Percentiles rank a stretch among this genome's conserved stretches.
Conservation (phyloP, 2,888 invertebrate genomes). For the Stratiomys singularior region DNA sequence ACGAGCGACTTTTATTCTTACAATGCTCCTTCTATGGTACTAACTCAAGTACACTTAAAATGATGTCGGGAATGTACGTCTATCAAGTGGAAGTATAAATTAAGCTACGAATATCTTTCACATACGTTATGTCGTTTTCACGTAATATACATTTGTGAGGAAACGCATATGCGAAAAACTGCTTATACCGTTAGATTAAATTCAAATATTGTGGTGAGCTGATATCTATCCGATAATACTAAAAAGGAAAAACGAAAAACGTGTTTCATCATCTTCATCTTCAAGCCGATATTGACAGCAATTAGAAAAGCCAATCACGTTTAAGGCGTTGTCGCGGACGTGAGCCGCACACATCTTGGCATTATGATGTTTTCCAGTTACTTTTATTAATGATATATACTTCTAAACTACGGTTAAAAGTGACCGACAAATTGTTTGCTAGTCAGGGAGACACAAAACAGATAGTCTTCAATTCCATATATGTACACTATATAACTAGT, state of each 20-base stretch:
- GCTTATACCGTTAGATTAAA: neutral
- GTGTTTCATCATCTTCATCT: neutral
- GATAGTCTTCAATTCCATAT: neutral
- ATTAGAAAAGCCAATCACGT: slow-evolving; percentile 16
- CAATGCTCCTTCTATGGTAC: no score
- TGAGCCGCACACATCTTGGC: no score
- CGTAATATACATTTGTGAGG: neutral
- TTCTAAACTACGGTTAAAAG: no score
- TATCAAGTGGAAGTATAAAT: neutral
- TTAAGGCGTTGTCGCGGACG: slow-evolving; percentile 15
- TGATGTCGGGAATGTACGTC: neutral
- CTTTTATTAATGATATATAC: no score
- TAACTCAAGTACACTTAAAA: no score
- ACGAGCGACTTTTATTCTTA: no score
- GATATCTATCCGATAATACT: neutral
- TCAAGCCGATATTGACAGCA: neutral
- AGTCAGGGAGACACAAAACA: neutral
- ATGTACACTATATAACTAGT: slow-evolving; percentile 12
- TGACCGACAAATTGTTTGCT: neutral
- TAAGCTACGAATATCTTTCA: neutral
- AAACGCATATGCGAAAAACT: neutral
- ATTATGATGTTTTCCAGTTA: no score
- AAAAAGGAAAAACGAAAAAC: slow-evolving; percentile 20
- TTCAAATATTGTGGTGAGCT: neutral
- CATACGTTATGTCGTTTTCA: neutral